phyloP scores from a whole-genome alignment of 2,797 vertebrate genomes.

The Phrynocephalus forsythii region DNA sequence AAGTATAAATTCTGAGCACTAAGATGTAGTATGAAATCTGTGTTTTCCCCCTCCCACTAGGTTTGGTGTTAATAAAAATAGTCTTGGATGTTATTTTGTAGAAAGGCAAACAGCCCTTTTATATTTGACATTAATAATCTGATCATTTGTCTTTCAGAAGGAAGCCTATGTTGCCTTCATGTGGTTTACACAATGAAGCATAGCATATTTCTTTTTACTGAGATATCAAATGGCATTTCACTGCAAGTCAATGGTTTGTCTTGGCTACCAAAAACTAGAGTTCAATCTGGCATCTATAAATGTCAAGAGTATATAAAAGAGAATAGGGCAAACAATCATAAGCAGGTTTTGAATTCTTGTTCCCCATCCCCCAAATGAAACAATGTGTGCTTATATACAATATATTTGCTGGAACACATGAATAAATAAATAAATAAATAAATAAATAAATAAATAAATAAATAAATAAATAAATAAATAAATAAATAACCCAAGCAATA shows the following conservation, averaged over 20 bases:
- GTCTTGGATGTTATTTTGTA: constrained; percentile 70
- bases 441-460: constrained; percentile 42
- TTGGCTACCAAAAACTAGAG: constrained; percentile 85
- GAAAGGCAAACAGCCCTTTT: constrained; percentile 74
- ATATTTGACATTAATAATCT: constrained; percentile 92
- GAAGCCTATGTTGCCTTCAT: constrained; percentile 84
- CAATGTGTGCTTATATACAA: constrained; percentile 81
- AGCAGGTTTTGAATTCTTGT: constrained; percentile 72
- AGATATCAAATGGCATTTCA: constrained; percentile 92
- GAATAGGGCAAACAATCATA: constrained; percentile 75
- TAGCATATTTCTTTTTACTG: constrained; percentile 92
- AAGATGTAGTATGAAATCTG: constrained; percentile 44
- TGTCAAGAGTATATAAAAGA: constrained; percentile 75
- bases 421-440: constrained; percentile 20
- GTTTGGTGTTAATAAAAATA: constrained; percentile 67
- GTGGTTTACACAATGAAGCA: constrained; percentile 87
- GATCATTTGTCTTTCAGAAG: constrained; percentile 87
- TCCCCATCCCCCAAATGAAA: constrained; percentile 60
- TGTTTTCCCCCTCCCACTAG: constrained; percentile 16
- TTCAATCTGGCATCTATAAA: constrained; percentile 92
- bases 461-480: constrained; percentile 16
- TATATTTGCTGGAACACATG: constrained; percentile 72
- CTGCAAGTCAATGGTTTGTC: constrained; percentile 83
- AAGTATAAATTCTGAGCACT: constrained; percentile 1
- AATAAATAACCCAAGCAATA: constrained; percentile 76